Percentiles rank a stretch among this genome's conserved stretches.
phyloP scores from a whole-genome alignment of 2,888 invertebrate species.

The Cantharis lateralis region DNA sequence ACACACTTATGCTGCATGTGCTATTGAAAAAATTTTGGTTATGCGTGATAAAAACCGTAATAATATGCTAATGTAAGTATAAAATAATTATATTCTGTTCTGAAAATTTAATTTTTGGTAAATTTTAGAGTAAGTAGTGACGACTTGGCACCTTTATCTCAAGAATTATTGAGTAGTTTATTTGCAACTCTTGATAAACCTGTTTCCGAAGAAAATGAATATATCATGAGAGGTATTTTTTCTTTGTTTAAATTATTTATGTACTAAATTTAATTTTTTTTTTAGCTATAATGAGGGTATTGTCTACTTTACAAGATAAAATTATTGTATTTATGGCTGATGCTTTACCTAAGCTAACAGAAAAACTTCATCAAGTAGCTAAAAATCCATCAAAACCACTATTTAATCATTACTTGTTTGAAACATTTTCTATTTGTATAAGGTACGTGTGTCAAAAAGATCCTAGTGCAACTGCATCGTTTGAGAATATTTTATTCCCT shows the following conservation, averaged over 20 bases:
- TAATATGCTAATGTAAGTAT: constrained; percentile 60
- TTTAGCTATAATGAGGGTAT: constrained; percentile 86
- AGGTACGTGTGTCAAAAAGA: constrained; percentile 84
- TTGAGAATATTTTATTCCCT: constrained; percentile 92
- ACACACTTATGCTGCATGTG: constrained; percentile 93
- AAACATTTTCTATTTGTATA: constrained; percentile 88
- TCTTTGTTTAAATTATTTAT: constrained; percentile 5
- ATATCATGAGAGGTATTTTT: constrained; percentile 86
- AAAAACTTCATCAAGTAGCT: constrained; percentile 79
- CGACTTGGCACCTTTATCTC: constrained; percentile 70
- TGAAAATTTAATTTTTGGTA: constrained; percentile 6
- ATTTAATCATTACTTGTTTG: constrained; percentile 98
- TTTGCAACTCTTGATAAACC: constrained; percentile 74
- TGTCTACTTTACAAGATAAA: constrained; percentile 79
- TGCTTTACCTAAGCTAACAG: constrained; percentile 83
- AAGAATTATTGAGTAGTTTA: constrained; percentile 72
- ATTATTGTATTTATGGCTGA: constrained; percentile 79
- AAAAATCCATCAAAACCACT: constrained; percentile 96
- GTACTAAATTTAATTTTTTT: constrained; percentile 33
- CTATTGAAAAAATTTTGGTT: constrained; percentile 84
- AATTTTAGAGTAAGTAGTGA: constrained; percentile 62
- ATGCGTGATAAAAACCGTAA: constrained; percentile 64
- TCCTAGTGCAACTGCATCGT: constrained; percentile 78
- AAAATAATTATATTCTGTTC: not conserved
- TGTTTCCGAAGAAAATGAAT: constrained; percentile 91